Evolutionary conservation across 2,797 vertebrate genomes (phyloP).

Genomic region (Capromys pilorides): DNA sequence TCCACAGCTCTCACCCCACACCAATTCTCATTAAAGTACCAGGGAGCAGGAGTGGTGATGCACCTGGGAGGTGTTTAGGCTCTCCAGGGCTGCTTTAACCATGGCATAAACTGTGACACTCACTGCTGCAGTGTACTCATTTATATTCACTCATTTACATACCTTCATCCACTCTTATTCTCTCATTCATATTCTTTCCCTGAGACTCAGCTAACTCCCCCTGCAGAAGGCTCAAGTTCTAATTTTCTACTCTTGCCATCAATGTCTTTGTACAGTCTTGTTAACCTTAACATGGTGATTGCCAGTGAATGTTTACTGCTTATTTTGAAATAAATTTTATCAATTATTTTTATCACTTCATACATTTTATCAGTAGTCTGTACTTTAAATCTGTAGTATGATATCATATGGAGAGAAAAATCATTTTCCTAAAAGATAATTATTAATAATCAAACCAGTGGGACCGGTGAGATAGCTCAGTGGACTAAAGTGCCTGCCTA

Average conservation of each 20-base stretch:
- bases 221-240: neutral
- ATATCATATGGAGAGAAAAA: conserved; percentile 86
- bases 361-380: conserved; percentile 87
- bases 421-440: conserved; percentile 83
- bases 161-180: neutral
- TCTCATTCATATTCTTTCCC: no score
- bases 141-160: neutral
- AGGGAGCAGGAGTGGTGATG: neutral
- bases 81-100: neutral
- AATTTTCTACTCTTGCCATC: neutral
- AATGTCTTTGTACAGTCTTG: neutral
- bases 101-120: neutral
- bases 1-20: neutral
- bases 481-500: no score
- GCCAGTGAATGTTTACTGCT: neutral
- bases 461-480: no score
- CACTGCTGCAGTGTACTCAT: neutral
- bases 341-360: conserved; percentile 79
- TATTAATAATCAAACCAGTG: conserved; percentile 78
- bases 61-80: neutral
- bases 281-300: neutral
- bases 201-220: neutral
- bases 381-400: conserved; percentile 84
- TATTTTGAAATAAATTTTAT: conserved; percentile 13
- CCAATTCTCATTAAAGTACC: neutral